phyloP scores from a whole-genome alignment of 2,888 invertebrate species.

The Cephus sareptanus region DNA sequence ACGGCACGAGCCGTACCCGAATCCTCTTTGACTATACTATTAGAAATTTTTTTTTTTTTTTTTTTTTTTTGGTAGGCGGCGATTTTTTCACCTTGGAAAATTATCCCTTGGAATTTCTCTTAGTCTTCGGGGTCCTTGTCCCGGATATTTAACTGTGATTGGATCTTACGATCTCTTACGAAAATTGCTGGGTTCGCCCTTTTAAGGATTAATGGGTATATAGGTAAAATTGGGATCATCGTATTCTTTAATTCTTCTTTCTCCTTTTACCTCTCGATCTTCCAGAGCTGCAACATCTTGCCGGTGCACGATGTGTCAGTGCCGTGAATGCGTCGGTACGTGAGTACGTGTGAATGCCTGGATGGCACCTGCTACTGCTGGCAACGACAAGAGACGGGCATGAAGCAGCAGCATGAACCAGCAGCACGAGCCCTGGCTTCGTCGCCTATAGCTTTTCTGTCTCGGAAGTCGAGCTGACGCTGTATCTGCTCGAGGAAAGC shows the following conservation, averaged over 20 bases:
- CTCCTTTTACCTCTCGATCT: conserved; percentile 2
- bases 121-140: not conserved
- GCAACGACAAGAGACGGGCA: conserved; percentile 33
- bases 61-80: not conserved
- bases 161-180: not conserved
- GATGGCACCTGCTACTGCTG: conserved; percentile 58
- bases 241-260: conserved; percentile 14
- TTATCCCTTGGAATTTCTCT: not conserved
- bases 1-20: conserved; percentile 17
- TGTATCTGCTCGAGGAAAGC: conserved; percentile 28
- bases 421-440: conserved; percentile 13
- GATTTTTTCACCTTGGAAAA: not conserved
- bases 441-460: conserved; percentile 13
- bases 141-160: not conserved
- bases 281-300: not conserved
- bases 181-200: not conserved
- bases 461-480: not conserved
- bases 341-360: conserved; percentile 44
- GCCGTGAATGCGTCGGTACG: conserved; percentile 23
- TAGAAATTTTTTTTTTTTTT: not conserved
- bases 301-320: not conserved
- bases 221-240: not conserved
- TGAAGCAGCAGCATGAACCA: conserved; percentile 38
- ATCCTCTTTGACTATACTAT: not conserved
- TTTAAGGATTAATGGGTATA: not conserved